Percentiles rank a stretch among this genome's conserved stretches.
Conservation (phyloP, 2,888 invertebrate genomes). For the Ceriagrion tenellum region DNA sequence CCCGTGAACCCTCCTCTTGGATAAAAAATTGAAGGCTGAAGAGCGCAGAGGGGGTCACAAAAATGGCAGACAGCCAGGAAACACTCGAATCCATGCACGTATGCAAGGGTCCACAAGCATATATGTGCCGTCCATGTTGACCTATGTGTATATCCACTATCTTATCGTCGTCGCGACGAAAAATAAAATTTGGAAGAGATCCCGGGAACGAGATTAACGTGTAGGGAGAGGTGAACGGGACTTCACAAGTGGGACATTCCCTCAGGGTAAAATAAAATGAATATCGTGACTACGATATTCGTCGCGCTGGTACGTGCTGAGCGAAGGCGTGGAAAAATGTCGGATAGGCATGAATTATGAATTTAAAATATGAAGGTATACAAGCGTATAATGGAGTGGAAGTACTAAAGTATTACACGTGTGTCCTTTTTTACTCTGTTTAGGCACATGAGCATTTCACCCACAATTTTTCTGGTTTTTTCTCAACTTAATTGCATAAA, state of each 20-base stretch:
- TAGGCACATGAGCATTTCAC: too few relatives aligned
- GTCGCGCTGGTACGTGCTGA: neutral
- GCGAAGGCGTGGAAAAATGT: neutral
- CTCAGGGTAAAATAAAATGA: neutral
- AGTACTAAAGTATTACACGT: neutral
- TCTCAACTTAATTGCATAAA: too few relatives aligned
- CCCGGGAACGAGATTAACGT: constrained; percentile 8
- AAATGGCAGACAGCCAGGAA: neutral
- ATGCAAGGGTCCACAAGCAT: neutral
- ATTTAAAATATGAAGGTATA: neutral
- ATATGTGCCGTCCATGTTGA: neutral
- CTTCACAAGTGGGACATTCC: neutral
- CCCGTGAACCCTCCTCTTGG: neutral
- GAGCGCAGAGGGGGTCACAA: neutral
- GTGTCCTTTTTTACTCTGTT: too few relatives aligned
- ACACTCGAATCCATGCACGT: neutral
- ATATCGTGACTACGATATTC: neutral
- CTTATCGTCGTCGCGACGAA: neutral
- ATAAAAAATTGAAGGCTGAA: neutral
- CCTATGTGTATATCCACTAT: neutral
- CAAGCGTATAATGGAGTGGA: neutral
- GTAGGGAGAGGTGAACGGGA: neutral
- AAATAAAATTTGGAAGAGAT: constrained; percentile 27
- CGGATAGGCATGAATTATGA: neutral
- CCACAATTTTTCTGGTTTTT: too few relatives aligned